These are phyloP conservation scores for Cetoscarus ocellatus DNA, from an alignment of 2,797 vertebrate genomes.

Conservation along the genomic window DNA sequence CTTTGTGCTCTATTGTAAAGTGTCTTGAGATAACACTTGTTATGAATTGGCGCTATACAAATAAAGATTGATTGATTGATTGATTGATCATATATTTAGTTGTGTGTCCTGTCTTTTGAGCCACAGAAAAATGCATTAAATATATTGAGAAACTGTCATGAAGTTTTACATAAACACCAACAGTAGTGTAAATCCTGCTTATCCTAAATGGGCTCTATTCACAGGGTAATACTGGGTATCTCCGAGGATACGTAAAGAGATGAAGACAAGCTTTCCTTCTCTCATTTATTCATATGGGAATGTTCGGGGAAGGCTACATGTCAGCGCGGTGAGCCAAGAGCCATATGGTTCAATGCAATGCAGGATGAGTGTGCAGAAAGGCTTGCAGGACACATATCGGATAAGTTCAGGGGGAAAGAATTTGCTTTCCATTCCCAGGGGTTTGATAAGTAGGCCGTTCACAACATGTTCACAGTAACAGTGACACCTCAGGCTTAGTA, in stretches of 20 bases:
- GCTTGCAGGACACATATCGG: slow-evolving; percentile 61
- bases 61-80: too few species aligned
- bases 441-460: slow-evolving; percentile 71
- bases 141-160: slow-evolving; percentile 47
- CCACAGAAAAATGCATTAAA: slow-evolving; percentile 60
- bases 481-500: slow-evolving; percentile 52
- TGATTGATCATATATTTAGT: slow-evolving; percentile 16
- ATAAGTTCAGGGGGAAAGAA: slow-evolving; percentile 71
- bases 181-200: slow-evolving; percentile 23
- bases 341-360: slow-evolving; percentile 64
- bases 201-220: slow-evolving; percentile 58
- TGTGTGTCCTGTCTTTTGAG: slow-evolving; percentile 36
- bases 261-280: slow-evolving; percentile 49
- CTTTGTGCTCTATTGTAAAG: too few species aligned
- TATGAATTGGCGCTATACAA: too few species aligned
- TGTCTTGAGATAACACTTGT: too few species aligned
- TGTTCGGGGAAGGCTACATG: slow-evolving; percentile 39
- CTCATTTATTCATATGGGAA: slow-evolving; percentile 73
- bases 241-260: slow-evolving; percentile 71
- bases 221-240: slow-evolving; percentile 36
- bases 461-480: slow-evolving; percentile 40
- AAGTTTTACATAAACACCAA: slow-evolving; percentile 16
- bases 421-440: slow-evolving; percentile 67
- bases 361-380: slow-evolving; percentile 61
- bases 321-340: slow-evolving; percentile 53